Conservation (phyloP, 1,140 invertebrate genomes). For the Bombus ignitus region DNA sequence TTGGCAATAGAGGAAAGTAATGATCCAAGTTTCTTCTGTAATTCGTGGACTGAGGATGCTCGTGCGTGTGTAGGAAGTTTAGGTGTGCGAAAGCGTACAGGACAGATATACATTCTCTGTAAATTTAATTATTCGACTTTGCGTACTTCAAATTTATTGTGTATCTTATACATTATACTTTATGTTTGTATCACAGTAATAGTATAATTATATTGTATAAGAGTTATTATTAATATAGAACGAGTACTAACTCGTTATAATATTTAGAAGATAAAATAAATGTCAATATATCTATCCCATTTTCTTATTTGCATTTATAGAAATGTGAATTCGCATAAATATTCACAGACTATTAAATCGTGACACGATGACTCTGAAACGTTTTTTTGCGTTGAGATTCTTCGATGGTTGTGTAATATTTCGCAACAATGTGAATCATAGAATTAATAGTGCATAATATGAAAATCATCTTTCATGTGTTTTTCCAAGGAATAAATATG, state of each 20-base stretch:
- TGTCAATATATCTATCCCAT: accelerated
- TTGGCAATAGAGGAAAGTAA: not conserved
- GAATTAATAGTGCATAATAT: not conserved
- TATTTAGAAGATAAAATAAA: not conserved
- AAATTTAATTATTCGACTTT: no score
- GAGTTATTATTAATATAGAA: no score
- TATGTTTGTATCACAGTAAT: no score
- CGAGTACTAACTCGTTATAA: no score
- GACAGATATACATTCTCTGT: not conserved
- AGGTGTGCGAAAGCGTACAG: not conserved
- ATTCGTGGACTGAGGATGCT: not conserved
- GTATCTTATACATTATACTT: no score
- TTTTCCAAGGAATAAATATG: not conserved
- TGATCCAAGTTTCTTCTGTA: not conserved
- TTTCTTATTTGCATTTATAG: not conserved
- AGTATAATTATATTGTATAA: no score
- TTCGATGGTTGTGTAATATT: not conserved
- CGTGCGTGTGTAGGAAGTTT: not conserved
- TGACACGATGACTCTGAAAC: not conserved
- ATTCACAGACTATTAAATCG: not conserved
- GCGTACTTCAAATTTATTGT: no score
- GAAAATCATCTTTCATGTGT: not conserved
- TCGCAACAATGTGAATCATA: not conserved
- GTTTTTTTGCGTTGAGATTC: not conserved
- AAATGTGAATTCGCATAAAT: not conserved